Conservation (phyloP, 37 sponge, comb jelly and placozoan genomes). For the Eunapius fragilis region DNA sequence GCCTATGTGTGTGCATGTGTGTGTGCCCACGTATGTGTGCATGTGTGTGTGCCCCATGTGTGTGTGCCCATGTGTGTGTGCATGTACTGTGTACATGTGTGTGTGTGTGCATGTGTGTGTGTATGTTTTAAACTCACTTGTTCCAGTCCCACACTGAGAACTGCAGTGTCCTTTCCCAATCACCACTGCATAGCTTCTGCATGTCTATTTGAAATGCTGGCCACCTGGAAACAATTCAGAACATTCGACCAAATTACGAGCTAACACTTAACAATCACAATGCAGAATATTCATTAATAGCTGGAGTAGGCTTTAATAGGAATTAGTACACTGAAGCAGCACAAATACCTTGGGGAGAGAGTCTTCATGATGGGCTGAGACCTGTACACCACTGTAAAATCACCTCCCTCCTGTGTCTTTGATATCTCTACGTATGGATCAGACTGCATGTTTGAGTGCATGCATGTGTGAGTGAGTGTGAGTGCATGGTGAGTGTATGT, state of each 20-base stretch:
- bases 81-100: no score
- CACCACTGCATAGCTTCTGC: conserved; percentile 85
- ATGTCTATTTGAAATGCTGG: conserved; percentile 53
- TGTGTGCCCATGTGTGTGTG: not conserved
- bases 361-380: conserved; percentile 79
- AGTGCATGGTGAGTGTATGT: not conserved
- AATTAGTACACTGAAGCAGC: no score
- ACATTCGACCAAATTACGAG: no score
- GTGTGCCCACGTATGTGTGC: no score
- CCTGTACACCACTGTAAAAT: conserved; percentile 71
- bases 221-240: conserved; percentile 60
- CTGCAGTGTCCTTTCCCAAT: conserved; percentile 80
- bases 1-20: no score
- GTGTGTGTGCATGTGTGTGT: no score
- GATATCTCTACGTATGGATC: conserved; percentile 86
- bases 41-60: conserved; percentile 8
- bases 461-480: not conserved
- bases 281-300: no score
- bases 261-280: no score
- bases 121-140: conserved; percentile 26
- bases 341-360: conserved; percentile 69
- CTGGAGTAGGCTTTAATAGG: no score
- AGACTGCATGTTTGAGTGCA: conserved; percentile 86
- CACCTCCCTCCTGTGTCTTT: conserved; percentile 79
- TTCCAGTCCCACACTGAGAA: conserved; percentile 93